Conservation (phyloP, 2,888 invertebrate genomes). For the Eledona agricola region DNA sequence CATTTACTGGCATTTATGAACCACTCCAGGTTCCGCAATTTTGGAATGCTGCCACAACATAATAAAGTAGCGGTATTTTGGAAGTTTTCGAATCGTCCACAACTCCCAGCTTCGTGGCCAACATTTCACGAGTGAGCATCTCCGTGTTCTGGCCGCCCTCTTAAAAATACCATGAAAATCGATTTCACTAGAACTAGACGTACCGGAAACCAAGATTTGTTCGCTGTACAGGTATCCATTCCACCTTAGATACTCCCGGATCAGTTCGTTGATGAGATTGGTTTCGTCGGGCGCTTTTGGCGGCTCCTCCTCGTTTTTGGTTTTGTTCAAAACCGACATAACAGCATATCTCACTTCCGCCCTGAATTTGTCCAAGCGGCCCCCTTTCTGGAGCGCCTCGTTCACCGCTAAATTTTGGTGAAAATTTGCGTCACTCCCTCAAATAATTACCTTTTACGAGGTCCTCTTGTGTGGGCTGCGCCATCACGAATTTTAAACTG, state of each 20-base stretch:
- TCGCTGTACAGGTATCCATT: slow-evolving; percentile 74
- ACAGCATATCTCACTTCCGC: slow-evolving; percentile 61
- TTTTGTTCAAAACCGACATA: slow-evolving; percentile 58
- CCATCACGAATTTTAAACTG: slow-evolving; percentile 49
- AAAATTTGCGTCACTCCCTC: too few relatives aligned
- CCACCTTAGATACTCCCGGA: slow-evolving; percentile 75
- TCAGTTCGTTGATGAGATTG: slow-evolving; percentile 70
- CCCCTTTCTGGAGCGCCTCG: slow-evolving; percentile 58
- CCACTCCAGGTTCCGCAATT: slow-evolving; percentile 40
- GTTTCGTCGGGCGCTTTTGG: slow-evolving; percentile 60
- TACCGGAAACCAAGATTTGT: slow-evolving; percentile 59
- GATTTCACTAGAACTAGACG: background rate
- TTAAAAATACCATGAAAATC: slow-evolving; percentile 27
- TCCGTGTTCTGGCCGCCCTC: slow-evolving; percentile 58
- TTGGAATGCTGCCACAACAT: slow-evolving; percentile 59
- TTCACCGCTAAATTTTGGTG: slow-evolving; percentile 54
- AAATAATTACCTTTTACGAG: slow-evolving; percentile 57
- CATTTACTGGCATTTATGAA: too few relatives aligned
- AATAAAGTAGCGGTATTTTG: slow-evolving; percentile 60
- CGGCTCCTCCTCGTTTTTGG: slow-evolving; percentile 46
- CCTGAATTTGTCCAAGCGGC: slow-evolving; percentile 58
- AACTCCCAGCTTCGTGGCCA: slow-evolving; percentile 60
- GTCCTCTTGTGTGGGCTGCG: slow-evolving; percentile 55
- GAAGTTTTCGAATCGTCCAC: slow-evolving; percentile 58
- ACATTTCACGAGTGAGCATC: slow-evolving; percentile 53